These are phyloP conservation scores for Trematomus bernacchii DNA, from an alignment of 2,797 vertebrate species.

Conservation along the genomic window DNA sequence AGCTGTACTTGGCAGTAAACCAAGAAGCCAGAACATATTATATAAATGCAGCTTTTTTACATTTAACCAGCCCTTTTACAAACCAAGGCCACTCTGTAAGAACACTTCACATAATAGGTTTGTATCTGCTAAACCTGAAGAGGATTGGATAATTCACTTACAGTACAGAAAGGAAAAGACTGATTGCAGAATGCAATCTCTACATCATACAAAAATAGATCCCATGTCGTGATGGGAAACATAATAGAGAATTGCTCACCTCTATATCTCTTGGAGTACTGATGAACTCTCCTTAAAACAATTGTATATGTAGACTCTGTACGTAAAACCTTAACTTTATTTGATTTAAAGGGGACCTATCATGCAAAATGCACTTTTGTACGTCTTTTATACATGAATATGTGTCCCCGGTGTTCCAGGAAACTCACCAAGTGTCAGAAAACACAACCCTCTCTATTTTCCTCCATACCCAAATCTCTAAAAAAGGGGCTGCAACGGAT, in stretches of 20 bases:
- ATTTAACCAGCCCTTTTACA: constrained; percentile 32
- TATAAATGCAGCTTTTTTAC: background rate
- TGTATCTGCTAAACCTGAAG: constrained; percentile 33
- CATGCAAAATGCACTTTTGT: too few relatives aligned
- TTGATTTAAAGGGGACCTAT: too few relatives aligned
- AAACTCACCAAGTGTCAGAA: too few relatives aligned
- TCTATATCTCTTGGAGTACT: background rate
- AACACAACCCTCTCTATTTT: too few relatives aligned
- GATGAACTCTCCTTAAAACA: background rate
- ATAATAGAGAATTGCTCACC: background rate
- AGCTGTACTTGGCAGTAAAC: background rate
- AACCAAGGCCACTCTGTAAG: constrained; percentile 58
- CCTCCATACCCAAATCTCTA: too few relatives aligned
- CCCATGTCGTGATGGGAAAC: constrained; percentile 3
- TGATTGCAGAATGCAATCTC: constrained; percentile 43
- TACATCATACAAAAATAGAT: background rate
- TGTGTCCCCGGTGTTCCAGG: too few relatives aligned
- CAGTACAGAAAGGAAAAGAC: constrained; percentile 12
- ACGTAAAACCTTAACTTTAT: background rate
- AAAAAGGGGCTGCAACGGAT: too few relatives aligned
- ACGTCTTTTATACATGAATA: too few relatives aligned
- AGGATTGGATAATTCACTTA: constrained; percentile 16
- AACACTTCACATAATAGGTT: constrained; percentile 27
- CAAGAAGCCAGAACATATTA: constrained; percentile 3
- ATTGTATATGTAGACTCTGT: too few relatives aligned